These are phyloP conservation scores for Ochropleura plecta DNA, from an alignment of 2,888 invertebrate genomes.

Conservation along the genomic window DNA sequence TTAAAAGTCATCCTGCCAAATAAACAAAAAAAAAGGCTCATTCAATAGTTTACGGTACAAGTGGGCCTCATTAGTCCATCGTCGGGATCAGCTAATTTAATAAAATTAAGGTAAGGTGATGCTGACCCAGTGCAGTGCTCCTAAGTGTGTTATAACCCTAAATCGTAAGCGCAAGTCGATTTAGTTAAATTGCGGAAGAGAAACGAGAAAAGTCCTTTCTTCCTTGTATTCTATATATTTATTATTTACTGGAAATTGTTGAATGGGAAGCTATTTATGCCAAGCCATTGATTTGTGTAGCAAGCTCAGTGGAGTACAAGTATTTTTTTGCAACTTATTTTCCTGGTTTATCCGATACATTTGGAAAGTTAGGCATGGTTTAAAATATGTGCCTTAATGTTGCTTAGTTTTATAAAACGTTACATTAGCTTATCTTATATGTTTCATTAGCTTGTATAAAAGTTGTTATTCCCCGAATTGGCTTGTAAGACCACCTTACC, in stretches of 20 bases:
- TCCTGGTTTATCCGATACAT: background rate
- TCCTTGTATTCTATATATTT: conserved; percentile 23
- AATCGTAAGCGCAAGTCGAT: conserved; percentile 42
- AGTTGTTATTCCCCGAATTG: too few species aligned
- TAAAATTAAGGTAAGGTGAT: background rate
- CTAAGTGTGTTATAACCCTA: background rate
- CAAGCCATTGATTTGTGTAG: conserved; percentile 7
- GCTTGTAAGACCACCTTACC: too few species aligned
- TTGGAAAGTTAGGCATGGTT: background rate
- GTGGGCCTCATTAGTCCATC: background rate
- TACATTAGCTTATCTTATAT: too few species aligned
- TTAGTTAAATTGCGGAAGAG: conserved; percentile 42
- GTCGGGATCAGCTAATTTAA: background rate
- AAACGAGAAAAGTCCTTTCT: conserved; percentile 19
- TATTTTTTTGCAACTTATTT: background rate
- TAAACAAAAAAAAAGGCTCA: background rate
- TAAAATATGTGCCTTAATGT: too few species aligned
- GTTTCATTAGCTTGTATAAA: too few species aligned
- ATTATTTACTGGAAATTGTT: conserved; percentile 8
- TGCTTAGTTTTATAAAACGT: background rate
- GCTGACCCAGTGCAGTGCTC: background rate
- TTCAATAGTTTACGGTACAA: background rate
- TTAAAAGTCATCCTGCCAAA: background rate
- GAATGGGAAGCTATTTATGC: background rate
- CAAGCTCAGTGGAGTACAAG: background rate